Conservation (phyloP, 2,888 invertebrate genomes). For the Cephalotes varians region DNA sequence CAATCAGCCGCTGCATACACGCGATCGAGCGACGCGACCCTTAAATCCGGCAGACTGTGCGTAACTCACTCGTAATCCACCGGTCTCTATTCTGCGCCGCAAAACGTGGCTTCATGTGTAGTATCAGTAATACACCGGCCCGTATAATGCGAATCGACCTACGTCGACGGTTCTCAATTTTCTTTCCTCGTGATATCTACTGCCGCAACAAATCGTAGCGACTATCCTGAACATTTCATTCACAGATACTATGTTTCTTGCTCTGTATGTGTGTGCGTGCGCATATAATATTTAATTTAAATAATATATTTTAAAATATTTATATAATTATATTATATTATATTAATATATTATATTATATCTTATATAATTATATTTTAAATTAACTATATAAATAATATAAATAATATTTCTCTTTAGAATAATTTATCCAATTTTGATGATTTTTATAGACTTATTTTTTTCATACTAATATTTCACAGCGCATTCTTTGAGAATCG, state of each 20-base stretch:
- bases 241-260: neutral
- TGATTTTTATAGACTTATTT: neutral
- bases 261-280: too few species aligned
- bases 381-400: neutral
- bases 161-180: conserved; percentile 54
- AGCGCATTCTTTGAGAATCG: conserved; percentile 19
- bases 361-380: too few species aligned
- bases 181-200: neutral
- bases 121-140: conserved; percentile 71
- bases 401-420: neutral
- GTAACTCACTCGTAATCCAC: conserved; percentile 77
- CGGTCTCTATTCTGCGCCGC: conserved; percentile 75
- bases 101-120: conserved; percentile 71
- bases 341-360: too few species aligned
- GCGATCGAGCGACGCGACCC: conserved; percentile 57
- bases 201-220: neutral
- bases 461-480: neutral
- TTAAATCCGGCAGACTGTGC: conserved; percentile 78
- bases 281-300: neutral
- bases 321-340: too few species aligned
- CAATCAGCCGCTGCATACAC: neutral
- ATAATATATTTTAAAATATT: neutral
- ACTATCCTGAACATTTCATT: neutral
- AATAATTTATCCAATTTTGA: neutral
- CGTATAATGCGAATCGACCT: conserved; percentile 68